Evolutionary conservation across 1,140 invertebrate genomes (phyloP), one percentile per base, ranked within the genome.

Genomic region (Chironomus tepperi): DNA sequence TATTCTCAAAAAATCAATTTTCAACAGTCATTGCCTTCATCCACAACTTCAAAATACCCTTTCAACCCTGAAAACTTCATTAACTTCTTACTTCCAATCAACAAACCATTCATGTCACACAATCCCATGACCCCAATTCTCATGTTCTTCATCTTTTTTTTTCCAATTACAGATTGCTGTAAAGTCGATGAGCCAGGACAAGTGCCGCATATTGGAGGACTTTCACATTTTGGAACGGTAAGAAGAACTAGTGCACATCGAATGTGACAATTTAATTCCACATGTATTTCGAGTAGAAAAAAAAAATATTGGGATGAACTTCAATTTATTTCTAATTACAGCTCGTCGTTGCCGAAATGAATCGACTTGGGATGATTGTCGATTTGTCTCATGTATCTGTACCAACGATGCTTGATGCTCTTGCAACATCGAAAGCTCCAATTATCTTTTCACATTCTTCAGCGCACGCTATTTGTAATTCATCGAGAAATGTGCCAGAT

Each of bases 381-480:
- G 94, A 96, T 83, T 85, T 96, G 76, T 93, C 93, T 6, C 94
- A 96, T 83, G 93, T 94, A 15, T 91, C 90, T 74, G 88, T 87
- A 79, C 88, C 87, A 80, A 95, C 89, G 1, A 95, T 94, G 88
- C 81, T 89, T 43, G 90, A 92, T 76, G 91, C 91, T 2, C 86
- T 96, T 78, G 84, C 85, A 8, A 82, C 90, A 9, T 89, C 91
- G 0, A 85, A 86, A 77, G 93, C 94, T 0, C 94, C 94, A 0
- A 90, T 96, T 75, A 93, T 97, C 78, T 97, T 94, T 84, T 93
- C 91, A 76, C 94, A 97, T 83, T 94, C 93, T 3, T 93, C 91
- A 10, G 93, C 92, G 8, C 92, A 90, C 82, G 87, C 88, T 72
- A 84, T 95, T n/a, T 96, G 94, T 83, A 89, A 91, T 77, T 90